Evolutionary conservation across 2,113 vertebrate species (phyloP).

Genomic region (Fulmarus glacialis): DNA sequence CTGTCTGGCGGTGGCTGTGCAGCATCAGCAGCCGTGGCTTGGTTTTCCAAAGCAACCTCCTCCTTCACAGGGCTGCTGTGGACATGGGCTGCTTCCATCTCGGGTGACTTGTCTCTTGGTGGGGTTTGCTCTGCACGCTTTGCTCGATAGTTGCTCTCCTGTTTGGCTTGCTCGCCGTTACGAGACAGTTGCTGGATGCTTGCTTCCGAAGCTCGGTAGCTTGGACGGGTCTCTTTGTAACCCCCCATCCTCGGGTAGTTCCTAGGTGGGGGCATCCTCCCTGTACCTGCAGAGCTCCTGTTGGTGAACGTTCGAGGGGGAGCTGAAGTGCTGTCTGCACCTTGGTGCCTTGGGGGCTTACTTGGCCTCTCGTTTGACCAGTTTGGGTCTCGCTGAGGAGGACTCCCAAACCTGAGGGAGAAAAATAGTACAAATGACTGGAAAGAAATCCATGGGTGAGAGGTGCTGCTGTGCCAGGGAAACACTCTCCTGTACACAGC

Average conservation of each 20-base stretch:
- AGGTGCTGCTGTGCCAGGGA: not conserved
- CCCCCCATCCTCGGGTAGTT: slow-evolving; percentile 71
- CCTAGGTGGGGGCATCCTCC: slow-evolving; percentile 69
- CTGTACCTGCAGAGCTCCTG: slow-evolving; percentile 63
- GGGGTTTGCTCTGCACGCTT: slow-evolving; percentile 66
- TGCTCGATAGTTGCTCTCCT: slow-evolving; percentile 61
- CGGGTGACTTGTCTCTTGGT: slow-evolving; percentile 64
- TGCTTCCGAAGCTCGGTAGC: slow-evolving; percentile 62
- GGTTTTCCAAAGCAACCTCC: slow-evolving; percentile 63
- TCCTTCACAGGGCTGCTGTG: slow-evolving; percentile 68
- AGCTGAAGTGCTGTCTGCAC: slow-evolving; percentile 20
- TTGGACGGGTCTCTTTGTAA: slow-evolving; percentile 76
- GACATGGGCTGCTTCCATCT: slow-evolving; percentile 32
- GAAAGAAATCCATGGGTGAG: not conserved
- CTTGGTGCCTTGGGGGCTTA: slow-evolving; percentile 75
- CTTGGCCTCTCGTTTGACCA: slow-evolving; percentile 75
- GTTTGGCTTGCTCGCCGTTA: slow-evolving; percentile 64
- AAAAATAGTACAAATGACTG: not conserved
- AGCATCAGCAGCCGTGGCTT: slow-evolving; percentile 34
- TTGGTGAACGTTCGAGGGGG: slow-evolving; percentile 74
- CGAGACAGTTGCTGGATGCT: slow-evolving; percentile 30
- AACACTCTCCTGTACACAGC: accelerated
- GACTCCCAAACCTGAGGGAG: slow-evolving; percentile 74
- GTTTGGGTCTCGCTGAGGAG: slow-evolving; percentile 78
- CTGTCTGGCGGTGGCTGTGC: slow-evolving; percentile 76